Percentiles rank a stretch among this genome's conserved stretches.
These are phyloP conservation scores for Phymastichus coffea DNA, from an alignment of 1,140 invertebrate species.

Conservation along the genomic window DNA sequence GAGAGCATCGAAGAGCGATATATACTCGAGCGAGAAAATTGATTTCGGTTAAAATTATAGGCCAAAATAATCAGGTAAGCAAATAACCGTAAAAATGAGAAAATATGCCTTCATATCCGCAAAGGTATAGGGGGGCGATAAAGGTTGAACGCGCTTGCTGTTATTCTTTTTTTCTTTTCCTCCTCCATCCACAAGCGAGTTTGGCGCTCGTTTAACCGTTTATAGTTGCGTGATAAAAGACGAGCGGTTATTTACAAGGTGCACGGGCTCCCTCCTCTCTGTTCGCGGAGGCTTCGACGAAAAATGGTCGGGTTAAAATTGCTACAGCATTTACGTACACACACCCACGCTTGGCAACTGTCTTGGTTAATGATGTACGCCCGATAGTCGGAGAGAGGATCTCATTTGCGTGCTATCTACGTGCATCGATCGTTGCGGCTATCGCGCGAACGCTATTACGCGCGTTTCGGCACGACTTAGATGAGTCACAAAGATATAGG, in stretches of 20 bases:
- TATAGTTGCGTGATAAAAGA: constrained; percentile 8
- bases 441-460: no score
- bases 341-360: neutral
- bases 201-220: constrained; percentile 1
- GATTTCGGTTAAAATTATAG: neutral
- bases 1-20: no score
- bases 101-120: neutral
- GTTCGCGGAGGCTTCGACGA: neutral
- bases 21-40: no score
- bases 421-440: constrained; percentile 6
- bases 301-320: neutral
- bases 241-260: constrained; percentile 7
- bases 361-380: constrained; percentile 12
- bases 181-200: neutral
- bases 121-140: neutral
- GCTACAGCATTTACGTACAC: neutral
- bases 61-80: neutral
- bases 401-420: neutral
- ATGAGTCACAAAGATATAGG: no score
- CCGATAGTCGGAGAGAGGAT: no score
- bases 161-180: neutral
- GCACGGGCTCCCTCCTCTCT: neutral
- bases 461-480: no score
- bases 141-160: neutral
- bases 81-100: neutral